Base-by-base conservation (phyloP, 2,113 vertebrate species). In the Rhynchomys soricoides region DNA sequence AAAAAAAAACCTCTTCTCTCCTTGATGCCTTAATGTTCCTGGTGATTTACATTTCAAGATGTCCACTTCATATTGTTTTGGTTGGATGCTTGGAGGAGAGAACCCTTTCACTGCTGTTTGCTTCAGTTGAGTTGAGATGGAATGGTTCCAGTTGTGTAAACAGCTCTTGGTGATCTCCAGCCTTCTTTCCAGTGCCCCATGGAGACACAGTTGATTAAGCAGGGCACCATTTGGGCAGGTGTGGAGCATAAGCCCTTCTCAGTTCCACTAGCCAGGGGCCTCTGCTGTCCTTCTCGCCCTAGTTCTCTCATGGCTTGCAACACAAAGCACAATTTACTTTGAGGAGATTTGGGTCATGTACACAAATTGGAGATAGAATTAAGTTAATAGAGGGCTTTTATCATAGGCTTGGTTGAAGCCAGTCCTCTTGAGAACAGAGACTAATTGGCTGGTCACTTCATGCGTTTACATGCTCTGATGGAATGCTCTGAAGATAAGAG, bases 71-170 rank as follows among this genome's bases (percentile, higher is more conserved):
- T 97, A 95, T 66, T 98, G 98, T 97, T 98, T 97, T 95, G 98
- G 86, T 98, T 98, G 97, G 98, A 96, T 86, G 86, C 91, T 57
- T 97, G 93, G 95, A 96, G 98, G 93, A 98, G 97, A 98, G 96
- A 96, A 86, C 0, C 1, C 91, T 97, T 98, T 98, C 97, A 96
- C 87, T 88, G 95, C 43, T 95, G 90, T 96, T 96, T 98, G 97
- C 98, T 98, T 97, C 97, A 97, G 93, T 98, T 97, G 96, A 98
- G 82, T 90, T 97, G 98, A 94, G 94, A 90, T 97, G 95, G 98
- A 98, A 98, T 89, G 77, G 79, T 98, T 98, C 98, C 98, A 98
- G 97, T 98, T 98, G 98, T 98, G 97, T 98, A 98, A 99, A 99
- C 95, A 98, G 87, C 86, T 96, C 92, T 94, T 97, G 95, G 93